Conservation (phyloP, 2,113 vertebrate genomes). For the Apodemus sylvaticus region DNA sequence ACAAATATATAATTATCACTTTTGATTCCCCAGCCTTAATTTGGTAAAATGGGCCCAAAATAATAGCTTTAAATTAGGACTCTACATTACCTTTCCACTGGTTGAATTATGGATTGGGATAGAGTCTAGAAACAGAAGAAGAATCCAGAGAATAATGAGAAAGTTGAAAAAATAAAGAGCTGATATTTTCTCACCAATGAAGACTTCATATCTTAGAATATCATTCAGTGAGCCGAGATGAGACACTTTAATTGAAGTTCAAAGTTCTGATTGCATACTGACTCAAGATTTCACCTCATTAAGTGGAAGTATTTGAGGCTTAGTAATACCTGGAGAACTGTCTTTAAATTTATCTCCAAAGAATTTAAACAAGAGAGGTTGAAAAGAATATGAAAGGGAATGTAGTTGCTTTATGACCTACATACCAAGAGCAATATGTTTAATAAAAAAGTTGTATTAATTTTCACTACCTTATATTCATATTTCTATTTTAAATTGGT, state of each 20-base stretch:
- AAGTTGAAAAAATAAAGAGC: neutral
- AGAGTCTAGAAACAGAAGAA: neutral
- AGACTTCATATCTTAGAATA: neutral
- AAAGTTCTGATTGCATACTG: neutral
- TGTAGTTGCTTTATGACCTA: neutral
- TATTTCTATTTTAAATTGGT: neutral
- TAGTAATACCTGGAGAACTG: neutral
- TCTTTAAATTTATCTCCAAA: neutral
- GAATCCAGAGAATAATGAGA: neutral
- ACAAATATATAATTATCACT: neutral
- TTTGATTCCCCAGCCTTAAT: neutral
- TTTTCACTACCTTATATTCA: neutral
- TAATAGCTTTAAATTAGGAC: neutral
- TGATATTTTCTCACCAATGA: neutral
- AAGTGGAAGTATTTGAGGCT: neutral
- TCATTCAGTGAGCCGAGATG: neutral
- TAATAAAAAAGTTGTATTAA: neutral
- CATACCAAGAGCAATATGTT: neutral
- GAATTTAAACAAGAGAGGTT: neutral
- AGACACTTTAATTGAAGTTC: neutral
- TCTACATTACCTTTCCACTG: neutral
- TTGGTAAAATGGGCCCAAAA: neutral
- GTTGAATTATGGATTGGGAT: neutral
- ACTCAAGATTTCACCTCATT: constrained; percentile 5
- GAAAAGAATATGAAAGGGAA: neutral